A percentile compares a stretch with the other conserved stretches of the same genome.
Conservation (phyloP, 2,888 invertebrate species). For the Lagria hirta region DNA sequence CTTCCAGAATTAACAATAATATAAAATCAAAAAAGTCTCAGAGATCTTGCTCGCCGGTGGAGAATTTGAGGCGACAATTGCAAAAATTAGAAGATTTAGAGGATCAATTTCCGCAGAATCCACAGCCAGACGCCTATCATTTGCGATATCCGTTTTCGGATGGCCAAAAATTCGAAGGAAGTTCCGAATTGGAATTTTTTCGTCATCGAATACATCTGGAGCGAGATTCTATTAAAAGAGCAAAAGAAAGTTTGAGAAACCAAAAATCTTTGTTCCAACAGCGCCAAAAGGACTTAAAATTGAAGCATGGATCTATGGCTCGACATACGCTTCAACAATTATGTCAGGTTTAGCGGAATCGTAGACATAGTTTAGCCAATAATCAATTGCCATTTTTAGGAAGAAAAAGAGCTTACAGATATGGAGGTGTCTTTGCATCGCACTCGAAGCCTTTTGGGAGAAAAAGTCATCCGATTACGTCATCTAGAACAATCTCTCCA, state of each 20-base stretch:
- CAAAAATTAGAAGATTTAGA: slow-evolving; percentile 80
- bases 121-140: slow-evolving; percentile 70
- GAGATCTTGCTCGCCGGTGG: slow-evolving; percentile 73
- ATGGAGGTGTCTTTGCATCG: slow-evolving; percentile 82
- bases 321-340: slow-evolving; percentile 59
- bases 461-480: slow-evolving; percentile 77
- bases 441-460: slow-evolving; percentile 75
- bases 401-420: slow-evolving; percentile 80
- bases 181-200: slow-evolving; percentile 79
- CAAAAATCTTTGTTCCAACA: slow-evolving; percentile 70
- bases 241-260: slow-evolving; percentile 72
- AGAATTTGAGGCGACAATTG: slow-evolving; percentile 76
- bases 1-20: slow-evolving; percentile 65
- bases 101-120: slow-evolving; percentile 72
- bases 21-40: slow-evolving; percentile 32
- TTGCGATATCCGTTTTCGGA: slow-evolving; percentile 80
- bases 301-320: slow-evolving; percentile 55
- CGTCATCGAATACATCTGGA: slow-evolving; percentile 80
- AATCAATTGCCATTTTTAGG: slow-evolving; percentile 55
- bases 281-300: slow-evolving; percentile 59
- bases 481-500: slow-evolving; percentile 78
- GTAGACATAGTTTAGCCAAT: neutral
- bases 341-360: slow-evolving; percentile 55
- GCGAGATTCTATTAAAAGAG: slow-evolving; percentile 78
- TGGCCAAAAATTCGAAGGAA: slow-evolving; percentile 54